These are phyloP conservation scores for Zenarchopterus dispar DNA, from an alignment of 2,797 vertebrate species.

Conservation along the genomic window DNA sequence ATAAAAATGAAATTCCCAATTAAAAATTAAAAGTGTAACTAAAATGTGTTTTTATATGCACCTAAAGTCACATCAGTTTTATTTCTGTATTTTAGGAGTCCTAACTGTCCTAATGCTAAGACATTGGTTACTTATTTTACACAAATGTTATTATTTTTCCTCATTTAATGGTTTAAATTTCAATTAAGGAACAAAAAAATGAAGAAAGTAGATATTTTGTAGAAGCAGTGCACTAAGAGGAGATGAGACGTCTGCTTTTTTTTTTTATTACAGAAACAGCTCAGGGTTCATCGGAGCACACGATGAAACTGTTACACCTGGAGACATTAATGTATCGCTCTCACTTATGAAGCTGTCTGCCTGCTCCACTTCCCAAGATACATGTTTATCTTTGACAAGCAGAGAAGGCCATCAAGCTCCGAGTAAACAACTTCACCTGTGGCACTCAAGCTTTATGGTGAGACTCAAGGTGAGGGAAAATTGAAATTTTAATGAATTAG, in stretches of 20 bases:
- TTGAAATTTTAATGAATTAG: constrained; percentile 57
- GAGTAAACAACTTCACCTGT: constrained; percentile 32
- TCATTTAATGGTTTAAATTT: not conserved
- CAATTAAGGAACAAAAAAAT: not conserved
- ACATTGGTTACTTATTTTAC: not conserved
- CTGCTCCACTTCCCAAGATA: constrained; percentile 31
- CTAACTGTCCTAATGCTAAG: not conserved
- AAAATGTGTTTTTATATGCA: too few species aligned
- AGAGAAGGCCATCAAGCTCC: constrained; percentile 39
- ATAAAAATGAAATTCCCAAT: too few species aligned
- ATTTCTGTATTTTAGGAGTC: too few species aligned
- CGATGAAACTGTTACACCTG: constrained; percentile 18
- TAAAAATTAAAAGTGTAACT: too few species aligned
- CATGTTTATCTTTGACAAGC: constrained; percentile 49
- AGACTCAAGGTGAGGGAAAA: constrained; percentile 57
- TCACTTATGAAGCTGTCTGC: constrained; percentile 37
- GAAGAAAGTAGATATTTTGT: not conserved
- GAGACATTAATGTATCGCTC: constrained; percentile 34
- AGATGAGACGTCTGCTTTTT: not conserved
- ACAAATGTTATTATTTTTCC: not conserved
- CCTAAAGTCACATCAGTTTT: too few species aligned
- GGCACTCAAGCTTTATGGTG: constrained; percentile 32
- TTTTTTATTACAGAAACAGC: constrained; percentile 13
- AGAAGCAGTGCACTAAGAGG: accelerated
- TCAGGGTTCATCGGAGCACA: constrained; percentile 29